Evolutionary conservation across 2,797 vertebrate species (phyloP).

Genomic region (Australoheros facetus): DNA sequence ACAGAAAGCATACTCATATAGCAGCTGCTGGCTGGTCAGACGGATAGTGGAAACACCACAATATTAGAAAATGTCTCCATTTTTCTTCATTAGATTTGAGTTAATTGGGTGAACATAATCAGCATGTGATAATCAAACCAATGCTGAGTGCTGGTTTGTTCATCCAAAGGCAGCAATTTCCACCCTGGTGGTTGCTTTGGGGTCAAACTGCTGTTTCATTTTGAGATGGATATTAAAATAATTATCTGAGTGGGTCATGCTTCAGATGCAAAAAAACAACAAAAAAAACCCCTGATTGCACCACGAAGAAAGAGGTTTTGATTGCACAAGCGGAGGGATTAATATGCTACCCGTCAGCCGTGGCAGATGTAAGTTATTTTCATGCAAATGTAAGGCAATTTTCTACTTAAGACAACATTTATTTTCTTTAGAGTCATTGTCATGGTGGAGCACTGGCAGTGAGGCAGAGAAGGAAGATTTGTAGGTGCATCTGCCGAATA

Average conservation of each 20-base stretch:
- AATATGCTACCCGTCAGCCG: constrained; percentile 72
- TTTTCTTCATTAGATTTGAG: constrained; percentile 55
- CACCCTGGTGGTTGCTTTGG: constrained; percentile 50
- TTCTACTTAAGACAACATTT: constrained; percentile 77
- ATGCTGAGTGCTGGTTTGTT: constrained; percentile 58
- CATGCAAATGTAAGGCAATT: constrained; percentile 81
- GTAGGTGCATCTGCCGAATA: constrained; percentile 73
- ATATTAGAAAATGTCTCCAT: constrained; percentile 13
- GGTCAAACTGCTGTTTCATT: constrained; percentile 71
- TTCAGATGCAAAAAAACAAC: constrained; percentile 45
- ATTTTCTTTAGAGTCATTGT: constrained; percentile 78
- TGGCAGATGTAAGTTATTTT: constrained; percentile 81
- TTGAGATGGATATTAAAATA: constrained; percentile 75
- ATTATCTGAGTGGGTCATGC: constrained; percentile 70
- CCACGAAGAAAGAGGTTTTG: constrained; percentile 63
- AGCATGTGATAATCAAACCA: constrained; percentile 69
- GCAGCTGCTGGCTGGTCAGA: constrained; percentile 46
- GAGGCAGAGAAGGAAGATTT: constrained; percentile 74
- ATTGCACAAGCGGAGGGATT: constrained; percentile 69
- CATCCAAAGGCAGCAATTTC: constrained; percentile 64
- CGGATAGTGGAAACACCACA: constrained; percentile 4
- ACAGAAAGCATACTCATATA: neutral
- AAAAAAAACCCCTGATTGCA: constrained; percentile 46
- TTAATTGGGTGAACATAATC: constrained; percentile 73
- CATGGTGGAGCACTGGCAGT: constrained; percentile 42